Evolutionary conservation across 2,888 invertebrate genomes (phyloP), one percentile per base, ranked within the genome.

Genomic region (Esperia sulphurella): DNA sequence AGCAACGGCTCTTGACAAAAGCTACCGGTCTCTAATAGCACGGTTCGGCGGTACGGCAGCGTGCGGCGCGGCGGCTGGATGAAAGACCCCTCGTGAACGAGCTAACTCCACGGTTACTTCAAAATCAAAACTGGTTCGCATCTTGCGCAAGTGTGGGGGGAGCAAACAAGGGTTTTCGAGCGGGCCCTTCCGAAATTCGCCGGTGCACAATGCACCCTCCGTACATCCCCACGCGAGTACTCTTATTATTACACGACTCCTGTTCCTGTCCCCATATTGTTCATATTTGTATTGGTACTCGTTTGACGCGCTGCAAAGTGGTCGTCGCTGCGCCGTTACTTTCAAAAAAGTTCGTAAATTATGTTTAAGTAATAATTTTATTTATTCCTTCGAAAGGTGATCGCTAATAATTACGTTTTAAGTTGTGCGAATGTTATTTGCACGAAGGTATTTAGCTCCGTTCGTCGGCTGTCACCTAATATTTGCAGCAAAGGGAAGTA

Each of bases 121-220:
- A 84, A 84, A 85, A 83, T 86, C 82, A 80, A 83, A 88, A 89
- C 88, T 83, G 86, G 89, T 88, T 85, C 87, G 77, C 84, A 83
- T 87, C 88, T 88, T 87, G 84, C 87, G 87, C 88, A 87, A 88
- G 82, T 85, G 80, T 82, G 78, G 79, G 86, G 86, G 87, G 83
- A 79, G 70, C 70, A 72, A 81, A 84, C 79, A 83, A 83, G 86
- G 86, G 86, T 80, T 82, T 79, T 58, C 71, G 74, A 69, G 71
- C 79, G 85, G 82, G 76, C 88, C 89, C 88, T 88, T 84, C 88
- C 86, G 77, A 89, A 89, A 77, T 88, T 88, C 78, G 84, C 79
- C 86, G 86, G 83, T 88, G 88, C 86, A 89, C 89, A 87, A 87
- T 88, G 88, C 89, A 88, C 88, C 88, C 88, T 88, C 75, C 83